Percentiles rank a stretch among this genome's conserved stretches.
These are phyloP conservation scores for Thecophora atra DNA, from an alignment of 2,888 invertebrate species.

Conservation along the genomic window DNA sequence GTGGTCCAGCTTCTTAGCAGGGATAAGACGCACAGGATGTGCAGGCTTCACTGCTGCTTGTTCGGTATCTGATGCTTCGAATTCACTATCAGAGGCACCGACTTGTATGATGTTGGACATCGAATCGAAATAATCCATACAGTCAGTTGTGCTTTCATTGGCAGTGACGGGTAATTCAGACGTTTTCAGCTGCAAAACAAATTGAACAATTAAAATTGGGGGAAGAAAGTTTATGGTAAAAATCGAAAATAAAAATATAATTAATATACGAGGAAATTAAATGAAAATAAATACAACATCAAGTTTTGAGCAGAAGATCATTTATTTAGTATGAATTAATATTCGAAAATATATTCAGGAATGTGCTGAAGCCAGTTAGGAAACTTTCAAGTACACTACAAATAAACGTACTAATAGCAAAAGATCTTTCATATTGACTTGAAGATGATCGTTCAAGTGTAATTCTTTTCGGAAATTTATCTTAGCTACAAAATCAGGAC, in stretches of 20 bases:
- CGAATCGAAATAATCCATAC: conserved; percentile 38
- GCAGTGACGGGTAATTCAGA: conserved; percentile 1
- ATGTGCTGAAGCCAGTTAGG: too few species aligned
- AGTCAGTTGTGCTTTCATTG: not conserved
- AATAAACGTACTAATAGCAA: not conserved
- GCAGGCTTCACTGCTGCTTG: conserved; percentile 23
- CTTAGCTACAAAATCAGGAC: too few species aligned
- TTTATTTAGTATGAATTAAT: conserved; percentile 2
- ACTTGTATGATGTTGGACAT: conserved; percentile 47
- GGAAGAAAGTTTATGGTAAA: too few species aligned
- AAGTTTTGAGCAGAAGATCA: not conserved
- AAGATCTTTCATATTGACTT: not conserved
- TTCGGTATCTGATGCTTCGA: conserved; percentile 41
- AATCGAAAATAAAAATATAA: too few species aligned
- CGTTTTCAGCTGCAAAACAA: conserved; percentile 3
- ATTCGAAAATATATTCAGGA: too few species aligned
- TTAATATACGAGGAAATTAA: too few species aligned
- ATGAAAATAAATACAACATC: too few species aligned
- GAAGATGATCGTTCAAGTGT: not conserved
- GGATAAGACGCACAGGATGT: conserved; percentile 45
- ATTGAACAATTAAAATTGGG: too few species aligned
- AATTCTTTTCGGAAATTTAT: too few species aligned
- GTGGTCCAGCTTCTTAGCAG: conserved; percentile 53
- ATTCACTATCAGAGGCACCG: conserved; percentile 43
- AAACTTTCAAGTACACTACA: not conserved